These are phyloP conservation scores for Mythimna vitellina DNA, from an alignment of 2,888 invertebrate species.

Conservation along the genomic window DNA sequence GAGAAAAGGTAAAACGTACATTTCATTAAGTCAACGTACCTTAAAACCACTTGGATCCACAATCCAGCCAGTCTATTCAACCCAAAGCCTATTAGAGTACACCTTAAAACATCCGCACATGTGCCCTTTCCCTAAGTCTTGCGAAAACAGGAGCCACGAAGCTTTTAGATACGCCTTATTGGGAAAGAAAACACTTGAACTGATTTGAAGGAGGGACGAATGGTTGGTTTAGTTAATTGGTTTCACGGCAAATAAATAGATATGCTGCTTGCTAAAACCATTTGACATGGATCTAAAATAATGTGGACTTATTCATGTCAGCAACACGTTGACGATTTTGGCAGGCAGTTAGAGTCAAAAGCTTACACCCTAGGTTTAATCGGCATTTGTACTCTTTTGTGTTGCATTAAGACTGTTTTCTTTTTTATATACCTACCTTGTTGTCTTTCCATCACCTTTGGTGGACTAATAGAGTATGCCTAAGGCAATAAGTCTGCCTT, in stretches of 20 bases:
- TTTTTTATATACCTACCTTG: too few species aligned
- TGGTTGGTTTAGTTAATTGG: conserved; percentile 47
- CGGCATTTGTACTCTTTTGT: too few species aligned
- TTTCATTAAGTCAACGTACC: conserved; percentile 78
- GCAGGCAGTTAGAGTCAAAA: too few species aligned
- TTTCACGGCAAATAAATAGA: conserved; percentile 37
- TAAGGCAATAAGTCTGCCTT: too few species aligned
- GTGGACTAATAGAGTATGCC: too few species aligned
- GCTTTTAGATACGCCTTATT: conserved; percentile 56
- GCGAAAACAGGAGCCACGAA: conserved; percentile 62
- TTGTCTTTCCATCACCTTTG: too few species aligned
- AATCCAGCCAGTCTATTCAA: conserved; percentile 70
- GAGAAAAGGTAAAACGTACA: conserved; percentile 61
- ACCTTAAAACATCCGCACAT: conserved; percentile 73
- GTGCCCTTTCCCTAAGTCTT: conserved; percentile 64
- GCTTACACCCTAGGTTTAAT: too few species aligned
- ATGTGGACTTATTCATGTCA: background rate
- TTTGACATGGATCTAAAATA: background rate
- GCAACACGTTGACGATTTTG: too few species aligned
- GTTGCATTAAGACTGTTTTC: too few species aligned
- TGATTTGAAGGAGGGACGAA: conserved; percentile 30
- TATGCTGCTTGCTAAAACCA: background rate
- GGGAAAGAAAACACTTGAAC: conserved; percentile 67
- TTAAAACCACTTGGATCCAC: conserved; percentile 73
- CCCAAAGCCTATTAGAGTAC: conserved; percentile 76